Evolutionary conservation across 2,113 vertebrate genomes (phyloP).

Genomic region (Corvus moneduloides): DNA sequence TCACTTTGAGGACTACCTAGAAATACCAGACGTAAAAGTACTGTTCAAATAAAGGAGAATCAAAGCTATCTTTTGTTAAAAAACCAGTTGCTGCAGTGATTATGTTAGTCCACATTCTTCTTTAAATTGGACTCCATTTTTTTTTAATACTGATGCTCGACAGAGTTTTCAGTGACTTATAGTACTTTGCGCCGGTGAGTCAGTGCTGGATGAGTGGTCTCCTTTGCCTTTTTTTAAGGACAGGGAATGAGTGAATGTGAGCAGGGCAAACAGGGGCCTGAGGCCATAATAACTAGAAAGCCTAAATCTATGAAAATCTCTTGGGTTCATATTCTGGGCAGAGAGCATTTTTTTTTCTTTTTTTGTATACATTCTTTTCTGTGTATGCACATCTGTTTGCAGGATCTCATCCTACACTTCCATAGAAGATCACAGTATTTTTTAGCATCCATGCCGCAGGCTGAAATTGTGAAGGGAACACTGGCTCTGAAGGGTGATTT

Average conservation of each 20-base stretch:
- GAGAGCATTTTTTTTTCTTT: not conserved
- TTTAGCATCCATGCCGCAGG: not conserved
- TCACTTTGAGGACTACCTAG: not conserved
- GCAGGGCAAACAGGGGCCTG: not conserved
- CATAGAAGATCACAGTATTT: not conserved
- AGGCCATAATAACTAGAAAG: not conserved
- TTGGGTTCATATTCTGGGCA: not conserved
- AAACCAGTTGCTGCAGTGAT: not conserved
- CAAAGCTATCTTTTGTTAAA: slow-evolving; percentile 1
- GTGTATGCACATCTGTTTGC: not conserved
- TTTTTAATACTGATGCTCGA: not conserved
- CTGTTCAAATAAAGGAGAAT: not conserved
- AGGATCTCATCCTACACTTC: not conserved
- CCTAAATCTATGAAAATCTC: not conserved
- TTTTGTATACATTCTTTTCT: not conserved
- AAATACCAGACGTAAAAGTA: not conserved
- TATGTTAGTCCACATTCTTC: not conserved
- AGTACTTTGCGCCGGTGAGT: not conserved
- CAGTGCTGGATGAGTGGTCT: not conserved
- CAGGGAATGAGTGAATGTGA: not conserved
- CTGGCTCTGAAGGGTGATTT: not conserved
- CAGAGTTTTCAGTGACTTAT: not conserved
- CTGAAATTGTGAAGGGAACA: not conserved
- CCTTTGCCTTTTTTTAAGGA: not conserved
- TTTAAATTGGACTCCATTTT: not conserved